Evolutionary conservation across 2,113 vertebrate genomes (phyloP), one percentile per base, ranked within the genome.

Genomic region (Chaetorhynchus papuensis): DNA sequence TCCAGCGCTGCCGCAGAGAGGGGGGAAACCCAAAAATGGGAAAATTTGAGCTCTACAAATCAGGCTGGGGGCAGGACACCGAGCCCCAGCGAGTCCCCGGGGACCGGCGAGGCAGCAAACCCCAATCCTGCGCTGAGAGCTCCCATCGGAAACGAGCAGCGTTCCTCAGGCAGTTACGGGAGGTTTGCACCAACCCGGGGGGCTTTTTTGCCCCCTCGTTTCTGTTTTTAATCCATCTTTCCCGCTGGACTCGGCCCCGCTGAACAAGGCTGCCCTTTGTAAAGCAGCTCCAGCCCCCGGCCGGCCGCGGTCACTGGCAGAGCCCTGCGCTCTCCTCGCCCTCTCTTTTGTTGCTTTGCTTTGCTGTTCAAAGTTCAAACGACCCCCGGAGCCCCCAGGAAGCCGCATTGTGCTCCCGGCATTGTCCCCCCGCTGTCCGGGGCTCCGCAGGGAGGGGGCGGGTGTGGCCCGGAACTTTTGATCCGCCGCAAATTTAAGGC

Each of bases 251-350:
- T 18, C 47, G 66, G 85, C 90, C 59, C 6, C 3, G 21, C 59
- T 4, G 71, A 74, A 90, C 95, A 90, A 95, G 94, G 92, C 50
- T 14, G 0, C 23, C 59, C 91, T 95, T 93, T 92, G 95, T 89
- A 1, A 20, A 0, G 83, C 61, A 0, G 52, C n/a, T 74, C 45
- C 20, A 50, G 76, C 87, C 63, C 45, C 15, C 70, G 53, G 79
- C 56, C 7, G 3, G 89, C 75, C 86, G 35, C 9, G 60, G 87
- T 7, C 53, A 19, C 84, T 16, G 90, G 69, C 84, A 37, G 44
- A 80, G 45, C 94, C 19, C 52, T 2, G 15, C 3, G 69, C 86
- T 90, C 64, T 41, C 60, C 94, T 93, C 20, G 30, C 52, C 91
- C 80, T 84, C 80, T 53, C 90, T 35, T 94, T 87, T 89, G 90